Percentiles rank a stretch among this genome's conserved stretches.
phyloP scores from a whole-genome alignment of 2,888 invertebrate genomes.

The Omphaloscelis lunosa region DNA sequence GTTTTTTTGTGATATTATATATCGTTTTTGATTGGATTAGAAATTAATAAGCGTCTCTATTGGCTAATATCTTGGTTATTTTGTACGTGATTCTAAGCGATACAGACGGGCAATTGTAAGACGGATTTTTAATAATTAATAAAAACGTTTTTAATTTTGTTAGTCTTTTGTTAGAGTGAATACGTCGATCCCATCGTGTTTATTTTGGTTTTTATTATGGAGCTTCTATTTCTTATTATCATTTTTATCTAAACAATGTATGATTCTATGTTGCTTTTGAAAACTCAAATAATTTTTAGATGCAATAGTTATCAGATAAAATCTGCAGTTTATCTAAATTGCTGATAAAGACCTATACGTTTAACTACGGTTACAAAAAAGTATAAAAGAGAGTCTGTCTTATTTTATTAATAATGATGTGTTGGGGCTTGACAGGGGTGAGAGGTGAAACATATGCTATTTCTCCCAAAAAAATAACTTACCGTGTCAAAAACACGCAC shows the following conservation, averaged over 20 bases:
- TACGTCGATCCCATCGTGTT: too few relatives aligned
- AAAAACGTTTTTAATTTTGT: neutral
- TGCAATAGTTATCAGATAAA: neutral
- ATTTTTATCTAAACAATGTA: neutral
- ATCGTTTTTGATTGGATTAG: conserved; percentile 56
- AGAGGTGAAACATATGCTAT: conserved; percentile 54
- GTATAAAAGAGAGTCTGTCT: neutral
- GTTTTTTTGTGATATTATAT: conserved; percentile 54
- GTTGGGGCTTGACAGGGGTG: conserved; percentile 16
- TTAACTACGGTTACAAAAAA: neutral
- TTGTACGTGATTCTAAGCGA: conserved; percentile 15
- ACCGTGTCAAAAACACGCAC: conserved; percentile 38
- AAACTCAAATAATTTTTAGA: neutral
- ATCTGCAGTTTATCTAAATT: neutral
- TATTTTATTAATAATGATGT: conserved; percentile 20
- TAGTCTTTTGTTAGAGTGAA: too few relatives aligned
- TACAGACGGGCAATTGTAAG: conserved; percentile 30
- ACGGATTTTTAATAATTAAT: neutral
- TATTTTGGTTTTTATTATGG: neutral
- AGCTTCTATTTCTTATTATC: neutral
- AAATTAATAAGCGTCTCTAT: conserved; percentile 60
- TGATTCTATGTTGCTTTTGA: neutral
- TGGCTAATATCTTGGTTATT: conserved; percentile 45
- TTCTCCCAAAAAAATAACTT: conserved; percentile 44
- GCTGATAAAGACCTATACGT: neutral